Conservation (phyloP, 2,797 vertebrate genomes). For the Buphagus erythrorhynchus region DNA sequence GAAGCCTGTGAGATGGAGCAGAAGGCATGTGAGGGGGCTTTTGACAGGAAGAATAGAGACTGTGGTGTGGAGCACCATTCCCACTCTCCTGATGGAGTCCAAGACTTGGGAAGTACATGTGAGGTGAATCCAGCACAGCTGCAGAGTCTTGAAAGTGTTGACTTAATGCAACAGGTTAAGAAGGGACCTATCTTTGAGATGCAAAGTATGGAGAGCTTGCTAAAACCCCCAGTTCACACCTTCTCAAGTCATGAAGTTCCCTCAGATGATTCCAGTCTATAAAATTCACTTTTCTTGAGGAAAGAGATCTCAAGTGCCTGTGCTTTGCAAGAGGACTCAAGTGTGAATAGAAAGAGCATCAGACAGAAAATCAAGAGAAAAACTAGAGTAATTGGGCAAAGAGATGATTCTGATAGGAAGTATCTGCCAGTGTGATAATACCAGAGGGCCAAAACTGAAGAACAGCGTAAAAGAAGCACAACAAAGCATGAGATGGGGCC, state of each 20-base stretch:
- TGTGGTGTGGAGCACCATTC: background rate
- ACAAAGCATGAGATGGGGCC: conserved; percentile 45
- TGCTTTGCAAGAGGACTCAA: background rate
- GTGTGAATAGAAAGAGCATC: background rate
- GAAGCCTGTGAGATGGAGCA: background rate
- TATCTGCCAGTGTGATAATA: background rate
- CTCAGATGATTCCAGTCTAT: background rate
- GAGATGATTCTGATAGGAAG: background rate
- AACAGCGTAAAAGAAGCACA: background rate
- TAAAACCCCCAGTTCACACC: background rate
- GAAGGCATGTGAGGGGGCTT: background rate
- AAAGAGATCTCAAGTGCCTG: background rate
- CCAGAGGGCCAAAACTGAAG: background rate
- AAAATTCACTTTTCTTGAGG: background rate
- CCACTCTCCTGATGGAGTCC: background rate
- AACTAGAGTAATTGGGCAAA: background rate
- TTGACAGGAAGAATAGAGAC: background rate
- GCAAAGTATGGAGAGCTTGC: background rate
- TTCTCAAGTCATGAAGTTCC: background rate
- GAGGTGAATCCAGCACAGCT: background rate
- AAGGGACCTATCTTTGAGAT: background rate
- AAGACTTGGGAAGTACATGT: background rate
- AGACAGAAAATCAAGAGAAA: background rate
- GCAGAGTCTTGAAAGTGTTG: background rate
- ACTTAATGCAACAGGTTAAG: background rate